These are phyloP conservation scores for Diadumene lineata DNA, from an alignment of 92 coral and sea anemone species.

Conservation along the genomic window DNA sequence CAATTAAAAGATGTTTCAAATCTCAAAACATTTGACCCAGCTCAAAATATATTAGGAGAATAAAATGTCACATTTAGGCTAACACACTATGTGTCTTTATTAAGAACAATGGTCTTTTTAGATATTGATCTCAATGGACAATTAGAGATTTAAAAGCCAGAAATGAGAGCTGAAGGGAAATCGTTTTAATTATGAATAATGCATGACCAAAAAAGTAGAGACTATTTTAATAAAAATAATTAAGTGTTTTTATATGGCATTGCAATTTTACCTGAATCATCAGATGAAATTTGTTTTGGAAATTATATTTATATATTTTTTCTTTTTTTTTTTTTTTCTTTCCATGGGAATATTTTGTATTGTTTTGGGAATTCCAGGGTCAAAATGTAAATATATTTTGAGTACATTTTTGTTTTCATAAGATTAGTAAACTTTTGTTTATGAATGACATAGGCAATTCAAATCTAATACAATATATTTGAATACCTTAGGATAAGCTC, in stretches of 20 bases:
- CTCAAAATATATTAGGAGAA: too few species aligned
- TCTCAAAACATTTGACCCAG: too few species aligned
- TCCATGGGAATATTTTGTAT: too few species aligned
- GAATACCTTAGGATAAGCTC: constrained; percentile 95
- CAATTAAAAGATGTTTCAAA: too few species aligned
- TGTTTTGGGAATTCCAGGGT: too few species aligned
- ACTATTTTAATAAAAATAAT: background rate
- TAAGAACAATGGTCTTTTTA: constrained; percentile 3
- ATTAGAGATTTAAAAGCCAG: constrained; percentile 20
- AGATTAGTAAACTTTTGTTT: background rate
- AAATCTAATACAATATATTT: background rate
- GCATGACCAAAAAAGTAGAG: background rate
- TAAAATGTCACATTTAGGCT: background rate
- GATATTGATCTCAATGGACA: constrained; percentile 9
- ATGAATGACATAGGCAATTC: background rate
- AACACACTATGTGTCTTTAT: background rate
- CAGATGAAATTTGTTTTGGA: background rate
- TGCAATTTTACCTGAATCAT: background rate
- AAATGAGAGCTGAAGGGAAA: constrained; percentile 16
- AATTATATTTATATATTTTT: background rate
- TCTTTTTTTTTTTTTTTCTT: background rate
- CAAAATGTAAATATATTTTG: too few species aligned
- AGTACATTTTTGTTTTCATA: too few species aligned
- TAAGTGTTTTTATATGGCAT: background rate
- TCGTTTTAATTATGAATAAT: constrained; percentile 5